Evolutionary conservation across 1,140 invertebrate genomes (phyloP).

Genomic region (Condylostylus longicornis): DNA sequence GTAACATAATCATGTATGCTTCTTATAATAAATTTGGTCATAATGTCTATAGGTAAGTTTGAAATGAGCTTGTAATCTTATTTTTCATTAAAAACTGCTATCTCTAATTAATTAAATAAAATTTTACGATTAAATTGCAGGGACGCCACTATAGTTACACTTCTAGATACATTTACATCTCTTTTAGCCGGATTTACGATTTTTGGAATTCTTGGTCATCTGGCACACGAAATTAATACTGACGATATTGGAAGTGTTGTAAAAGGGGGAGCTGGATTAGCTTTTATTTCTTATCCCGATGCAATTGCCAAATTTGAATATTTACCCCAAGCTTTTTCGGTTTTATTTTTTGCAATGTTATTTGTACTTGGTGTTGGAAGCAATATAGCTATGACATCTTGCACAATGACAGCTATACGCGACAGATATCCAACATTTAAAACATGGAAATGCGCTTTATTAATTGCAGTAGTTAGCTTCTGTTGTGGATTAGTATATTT

Average conservation of each 20-base stretch:
- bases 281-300: conserved; percentile 79
- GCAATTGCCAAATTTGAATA: conserved; percentile 67
- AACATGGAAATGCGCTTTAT: conserved; percentile 39
- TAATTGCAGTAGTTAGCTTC: conserved; percentile 44
- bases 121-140: conserved; percentile 24
- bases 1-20: conserved; percentile 65
- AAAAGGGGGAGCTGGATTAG: conserved; percentile 54
- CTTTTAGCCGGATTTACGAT: conserved; percentile 74
- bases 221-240: conserved; percentile 48
- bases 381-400: conserved; percentile 48
- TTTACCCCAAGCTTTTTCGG: conserved; percentile 70
- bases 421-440: conserved; percentile 52
- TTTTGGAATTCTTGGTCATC: conserved; percentile 68
- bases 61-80: not conserved
- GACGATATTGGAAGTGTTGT: conserved; percentile 40
- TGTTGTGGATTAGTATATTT: conserved; percentile 51
- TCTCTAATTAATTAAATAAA: conserved; percentile 1
- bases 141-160: conserved; percentile 61
- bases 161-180: conserved; percentile 64
- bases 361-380: conserved; percentile 66
- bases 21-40: conserved; percentile 71
- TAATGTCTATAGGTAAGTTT: conserved; percentile 60
- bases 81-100: not conserved
- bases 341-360: conserved; percentile 81
- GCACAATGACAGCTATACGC: conserved; percentile 49